phyloP scores from a whole-genome alignment of 2,888 invertebrate genomes.

The Chloroclysta siterata region DNA sequence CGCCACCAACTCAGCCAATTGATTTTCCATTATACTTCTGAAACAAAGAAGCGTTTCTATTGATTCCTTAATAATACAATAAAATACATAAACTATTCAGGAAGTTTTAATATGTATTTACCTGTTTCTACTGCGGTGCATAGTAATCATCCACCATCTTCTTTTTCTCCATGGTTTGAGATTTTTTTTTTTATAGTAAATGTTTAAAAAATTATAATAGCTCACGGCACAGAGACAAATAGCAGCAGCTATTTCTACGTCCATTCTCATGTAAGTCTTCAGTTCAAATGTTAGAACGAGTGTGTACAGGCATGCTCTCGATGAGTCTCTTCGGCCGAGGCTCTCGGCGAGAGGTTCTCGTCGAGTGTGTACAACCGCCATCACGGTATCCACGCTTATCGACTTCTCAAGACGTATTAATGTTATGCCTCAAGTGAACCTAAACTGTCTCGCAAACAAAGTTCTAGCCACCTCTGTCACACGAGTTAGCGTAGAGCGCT shows the following conservation, averaged over 20 bases:
- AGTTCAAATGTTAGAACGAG: conserved; percentile 19
- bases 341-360: conserved; percentile 25
- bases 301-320: conserved; percentile 22
- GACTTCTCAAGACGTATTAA: no score
- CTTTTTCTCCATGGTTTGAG: neutral
- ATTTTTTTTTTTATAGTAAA: conserved; percentile 1
- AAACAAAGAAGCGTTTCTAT: no score
- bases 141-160: conserved; percentile 3
- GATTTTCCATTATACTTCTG: no score
- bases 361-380: conserved; percentile 26
- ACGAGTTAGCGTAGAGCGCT: no score
- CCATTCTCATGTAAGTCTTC: conserved; percentile 2
- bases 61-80: neutral
- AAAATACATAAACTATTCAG: neutral
- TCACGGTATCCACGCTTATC: no score
- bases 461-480: no score
- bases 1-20: no score
- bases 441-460: no score
- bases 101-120: no score
- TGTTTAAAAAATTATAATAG: conserved; percentile 15
- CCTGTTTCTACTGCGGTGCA: conserved; percentile 5
- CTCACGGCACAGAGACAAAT: conserved; percentile 20
- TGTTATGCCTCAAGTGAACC: no score
- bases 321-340: conserved; percentile 19
- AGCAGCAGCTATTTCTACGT: conserved; percentile 21